Base-by-base conservation (phyloP, 2,113 vertebrate genomes). In the Eupsittula cactorum region DNA sequence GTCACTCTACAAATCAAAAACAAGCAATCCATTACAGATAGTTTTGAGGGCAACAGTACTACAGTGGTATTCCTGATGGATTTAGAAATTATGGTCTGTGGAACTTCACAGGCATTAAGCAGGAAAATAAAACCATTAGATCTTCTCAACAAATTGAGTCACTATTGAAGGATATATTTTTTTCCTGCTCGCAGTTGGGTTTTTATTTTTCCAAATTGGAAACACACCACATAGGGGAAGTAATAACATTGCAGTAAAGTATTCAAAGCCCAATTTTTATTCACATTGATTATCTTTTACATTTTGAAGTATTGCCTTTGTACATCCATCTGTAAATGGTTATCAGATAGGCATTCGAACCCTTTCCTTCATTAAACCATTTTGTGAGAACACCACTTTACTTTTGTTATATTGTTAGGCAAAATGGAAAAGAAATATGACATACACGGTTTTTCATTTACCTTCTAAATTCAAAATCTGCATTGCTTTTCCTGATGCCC, bases 1-100 rank as follows among this genome's bases (percentile, higher is more conserved):
- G 75, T 84, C 95, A 97, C 88, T 93, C 93, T 93, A 97, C 96
- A 98, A 98, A 98, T 98, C 95, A 98, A 96, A 97, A 96, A 65
- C 91, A 97, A 96, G 84, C 39, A 96, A 96, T 92, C 62, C 50
- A 96, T 97, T 97, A 97, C 35, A 95, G 85, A 94, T 94, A 80
- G 82, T 88, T 94, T 97, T 94, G 93, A 95, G 67, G 84, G 96
- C 85, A 95, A 77, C 25, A 82, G 74, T 73, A 86, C 80, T 95
- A 49, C 47, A 94, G 57, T 49, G 55, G 39, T 79, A 94, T 97
- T 96, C 96, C 91, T 87, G 95, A 95, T 88, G 86, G 93, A 97
- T 96, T 97, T 96, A 95, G 73, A 95, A 98, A 97, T 97, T 97
- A 95, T 91, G 94, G 95, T 73, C 96, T 97, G 96, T 96, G 82